Evolutionary conservation across 1,140 invertebrate species (phyloP).

Genomic region (Zaprionus vittiger): DNA sequence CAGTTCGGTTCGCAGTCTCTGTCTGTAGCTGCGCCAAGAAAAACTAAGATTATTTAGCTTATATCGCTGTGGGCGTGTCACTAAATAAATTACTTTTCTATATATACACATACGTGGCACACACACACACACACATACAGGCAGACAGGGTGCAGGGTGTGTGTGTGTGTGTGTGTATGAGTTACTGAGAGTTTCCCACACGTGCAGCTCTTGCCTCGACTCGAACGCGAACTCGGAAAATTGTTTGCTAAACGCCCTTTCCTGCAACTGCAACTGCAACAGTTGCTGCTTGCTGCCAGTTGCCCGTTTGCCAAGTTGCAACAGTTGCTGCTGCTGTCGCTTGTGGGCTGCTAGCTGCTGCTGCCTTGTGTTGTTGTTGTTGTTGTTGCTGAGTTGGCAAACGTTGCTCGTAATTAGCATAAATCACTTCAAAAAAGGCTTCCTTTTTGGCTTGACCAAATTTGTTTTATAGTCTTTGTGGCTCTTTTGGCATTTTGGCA

Average conservation of each 20-base stretch:
- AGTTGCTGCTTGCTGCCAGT: constrained; percentile 46
- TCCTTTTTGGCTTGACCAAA: constrained; percentile 80
- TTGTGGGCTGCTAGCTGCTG: constrained; percentile 34
- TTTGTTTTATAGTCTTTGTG: constrained; percentile 78
- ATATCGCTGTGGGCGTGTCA: constrained; percentile 74
- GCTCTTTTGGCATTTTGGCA: constrained; percentile 80
- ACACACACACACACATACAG: constrained; percentile 19
- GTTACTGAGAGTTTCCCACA: constrained; percentile 55
- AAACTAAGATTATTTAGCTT: constrained; percentile 71
- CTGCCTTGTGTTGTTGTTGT: constrained; percentile 34
- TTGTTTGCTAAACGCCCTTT: constrained; percentile 80
- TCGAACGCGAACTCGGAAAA: constrained; percentile 54
- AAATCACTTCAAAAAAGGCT: constrained; percentile 83
- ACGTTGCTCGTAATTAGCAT: constrained; percentile 80
- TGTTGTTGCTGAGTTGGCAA: constrained; percentile 32
- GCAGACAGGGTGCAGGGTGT: constrained; percentile 2
- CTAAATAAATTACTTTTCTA: constrained; percentile 83
- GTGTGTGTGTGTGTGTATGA: constrained; percentile 16
- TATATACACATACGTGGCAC: constrained; percentile 44
- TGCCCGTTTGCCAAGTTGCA: constrained; percentile 41
- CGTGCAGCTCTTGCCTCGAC: constrained; percentile 35
- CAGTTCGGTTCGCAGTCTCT: background rate
- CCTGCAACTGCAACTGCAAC: constrained; percentile 50
- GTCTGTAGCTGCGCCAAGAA: constrained; percentile 47
- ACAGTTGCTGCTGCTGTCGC: constrained; percentile 44